Evolutionary conservation across 2,797 vertebrate species (phyloP), one percentile per base, ranked within the genome.

Genomic region (Gadopsis bispinosus): DNA sequence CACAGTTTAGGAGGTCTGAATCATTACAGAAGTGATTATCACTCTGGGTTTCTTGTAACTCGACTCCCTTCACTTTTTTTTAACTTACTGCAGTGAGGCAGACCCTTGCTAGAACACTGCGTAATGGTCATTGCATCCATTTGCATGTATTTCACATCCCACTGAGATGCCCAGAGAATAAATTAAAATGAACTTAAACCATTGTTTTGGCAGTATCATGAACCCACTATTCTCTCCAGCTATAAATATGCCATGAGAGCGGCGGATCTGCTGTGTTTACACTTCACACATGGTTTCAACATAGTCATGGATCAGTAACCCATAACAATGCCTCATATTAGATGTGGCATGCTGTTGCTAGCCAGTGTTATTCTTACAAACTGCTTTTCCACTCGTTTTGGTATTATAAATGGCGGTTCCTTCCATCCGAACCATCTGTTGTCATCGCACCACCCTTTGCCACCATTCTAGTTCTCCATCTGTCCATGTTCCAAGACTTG

Each of bases 371-470:
- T 78, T 53, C 31, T 51, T 45, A 70, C 54, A 80, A 65, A 77
- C 64, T 71, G 70, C 73, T 76, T 85, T 76, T 69, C 39, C 50
- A 9, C 41, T 73, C 59, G 29, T 66, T 20, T 75, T 48, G 19
- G 51, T 75, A 48, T 86, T 83, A 71, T 61, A 77, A 81, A 79
- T 54, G 72, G 58, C 84, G 65, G 72, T 79, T 82, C 58, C 60
- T 79, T 87, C 78, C 64, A 77, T 83, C 79, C 81, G 68, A 85
- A 89, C 90, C 83, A 87, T 87, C 88, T 84, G 83, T 75, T 76
- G 45, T 69, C 72, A 61, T 50, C 14, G 7, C 67, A 43, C 58
- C 75, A 72, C 80, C 78, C 74, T 84, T 84, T 75, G 64, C 83
- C 69, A 77, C 72, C 74, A 75, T 71, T 87, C 80, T 75, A 73